Conservation (phyloP, 2,113 vertebrate species). For the Chaetops frenatus region DNA sequence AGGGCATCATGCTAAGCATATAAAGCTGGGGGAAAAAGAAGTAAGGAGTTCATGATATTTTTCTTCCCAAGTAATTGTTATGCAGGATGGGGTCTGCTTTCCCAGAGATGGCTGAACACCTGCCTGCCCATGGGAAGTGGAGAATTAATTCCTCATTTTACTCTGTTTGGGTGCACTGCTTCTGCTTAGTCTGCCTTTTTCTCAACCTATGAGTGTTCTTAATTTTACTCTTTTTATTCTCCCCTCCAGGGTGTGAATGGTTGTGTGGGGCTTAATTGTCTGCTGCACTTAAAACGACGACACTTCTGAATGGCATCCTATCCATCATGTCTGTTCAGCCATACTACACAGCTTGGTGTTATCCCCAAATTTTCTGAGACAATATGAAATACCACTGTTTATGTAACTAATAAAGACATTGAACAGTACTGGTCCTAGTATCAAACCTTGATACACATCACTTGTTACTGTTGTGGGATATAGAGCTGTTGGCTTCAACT, state of each 20-base stretch:
- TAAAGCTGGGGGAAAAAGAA: background rate
- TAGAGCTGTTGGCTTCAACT: background rate
- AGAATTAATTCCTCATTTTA: background rate
- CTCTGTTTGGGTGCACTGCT: background rate
- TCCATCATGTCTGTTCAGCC: background rate
- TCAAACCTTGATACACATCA: fast-evolving
- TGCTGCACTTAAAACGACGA: background rate
- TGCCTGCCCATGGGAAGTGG: background rate
- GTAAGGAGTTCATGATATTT: background rate
- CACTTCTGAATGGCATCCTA: background rate
- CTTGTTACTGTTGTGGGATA: background rate
- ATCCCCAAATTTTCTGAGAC: background rate
- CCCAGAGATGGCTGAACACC: background rate
- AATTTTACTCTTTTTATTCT: background rate
- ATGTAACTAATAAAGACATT: background rate
- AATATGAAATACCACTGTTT: background rate
- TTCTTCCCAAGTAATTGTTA: background rate
- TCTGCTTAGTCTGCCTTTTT: background rate
- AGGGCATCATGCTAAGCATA: too few species aligned
- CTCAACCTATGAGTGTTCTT: background rate
- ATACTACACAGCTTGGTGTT: background rate
- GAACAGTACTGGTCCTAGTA: background rate
- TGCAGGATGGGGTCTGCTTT: background rate
- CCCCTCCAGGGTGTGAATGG: background rate
- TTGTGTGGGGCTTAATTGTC: background rate